Percentiles rank a stretch among this genome's conserved stretches.
These are phyloP conservation scores for Saturnia japonica DNA, from an alignment of 2,888 invertebrate species.

Conservation along the genomic window DNA sequence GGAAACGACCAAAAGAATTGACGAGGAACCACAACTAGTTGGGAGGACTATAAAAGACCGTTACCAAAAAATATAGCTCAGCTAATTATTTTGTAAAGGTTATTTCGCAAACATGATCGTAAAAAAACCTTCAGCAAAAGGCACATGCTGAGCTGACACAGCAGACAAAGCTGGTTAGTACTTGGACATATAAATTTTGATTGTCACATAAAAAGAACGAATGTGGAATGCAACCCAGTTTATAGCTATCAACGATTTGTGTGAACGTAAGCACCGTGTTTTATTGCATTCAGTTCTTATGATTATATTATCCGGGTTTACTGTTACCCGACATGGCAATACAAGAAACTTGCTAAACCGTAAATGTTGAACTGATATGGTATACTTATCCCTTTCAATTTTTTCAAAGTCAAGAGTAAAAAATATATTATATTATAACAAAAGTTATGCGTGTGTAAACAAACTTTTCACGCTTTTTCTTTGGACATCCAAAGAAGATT, in stretches of 20 bases:
- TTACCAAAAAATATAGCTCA: not conserved
- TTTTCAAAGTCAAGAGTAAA: not conserved
- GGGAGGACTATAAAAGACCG: not conserved
- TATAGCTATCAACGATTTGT: slow-evolving; percentile 62
- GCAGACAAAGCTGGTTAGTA: slow-evolving; percentile 28
- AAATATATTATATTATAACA: too few species aligned
- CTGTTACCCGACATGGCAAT: not conserved
- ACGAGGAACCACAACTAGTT: not conserved
- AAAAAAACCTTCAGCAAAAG: not conserved
- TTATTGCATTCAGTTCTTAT: slow-evolving; percentile 61
- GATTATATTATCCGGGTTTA: slow-evolving; percentile 52
- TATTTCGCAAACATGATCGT: not conserved
- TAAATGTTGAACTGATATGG: not conserved
- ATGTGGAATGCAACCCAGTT: slow-evolving; percentile 53
- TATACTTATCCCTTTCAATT: not conserved
- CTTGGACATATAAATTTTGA: slow-evolving; percentile 57
- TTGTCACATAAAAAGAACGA: slow-evolving; percentile 51
- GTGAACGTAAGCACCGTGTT: slow-evolving; percentile 56
- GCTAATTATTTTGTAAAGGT: not conserved
- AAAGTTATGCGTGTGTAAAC: too few species aligned
- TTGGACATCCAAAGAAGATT: too few species aligned
- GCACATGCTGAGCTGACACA: not conserved
- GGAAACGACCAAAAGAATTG: not conserved
- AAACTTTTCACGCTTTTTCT: too few species aligned
- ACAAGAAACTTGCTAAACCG: not conserved